phyloP scores from a whole-genome alignment of 1,140 invertebrate genomes.

The Drosophila kohkoa region DNA sequence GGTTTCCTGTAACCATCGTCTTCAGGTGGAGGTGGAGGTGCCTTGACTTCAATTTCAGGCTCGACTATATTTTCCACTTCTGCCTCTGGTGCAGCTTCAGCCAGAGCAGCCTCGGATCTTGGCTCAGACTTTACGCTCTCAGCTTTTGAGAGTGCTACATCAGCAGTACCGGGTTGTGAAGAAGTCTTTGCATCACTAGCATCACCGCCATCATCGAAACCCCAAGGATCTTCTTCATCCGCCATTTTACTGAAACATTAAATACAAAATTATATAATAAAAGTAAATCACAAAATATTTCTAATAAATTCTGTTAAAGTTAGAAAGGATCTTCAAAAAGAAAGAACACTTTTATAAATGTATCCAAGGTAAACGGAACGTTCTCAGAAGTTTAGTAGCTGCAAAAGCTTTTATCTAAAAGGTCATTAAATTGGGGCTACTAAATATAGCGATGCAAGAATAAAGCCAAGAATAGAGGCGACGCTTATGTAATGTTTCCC shows the following conservation, averaged over 20 bases:
- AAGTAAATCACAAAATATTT: neutral
- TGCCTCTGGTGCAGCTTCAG: conserved; percentile 21
- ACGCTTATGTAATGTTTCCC: conserved; percentile 3
- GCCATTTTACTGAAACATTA: conserved; percentile 66
- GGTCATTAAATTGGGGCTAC: conserved; percentile 15
- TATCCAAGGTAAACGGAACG: conserved; percentile 1
- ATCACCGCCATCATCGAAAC: conserved; percentile 69
- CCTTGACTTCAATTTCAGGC: conserved; percentile 80
- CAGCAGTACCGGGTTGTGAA: conserved; percentile 45
- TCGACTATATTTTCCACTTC: conserved; percentile 65
- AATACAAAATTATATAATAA: neutral
- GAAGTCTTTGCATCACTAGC: conserved; percentile 34
- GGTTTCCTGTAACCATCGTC: conserved; percentile 85
- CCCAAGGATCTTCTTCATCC: conserved; percentile 85
- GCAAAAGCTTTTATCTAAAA: conserved; percentile 4
- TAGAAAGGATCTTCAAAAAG: neutral
- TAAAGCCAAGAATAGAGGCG: conserved; percentile 1
- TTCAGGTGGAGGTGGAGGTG: conserved; percentile 87
- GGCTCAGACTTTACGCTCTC: conserved; percentile 77
- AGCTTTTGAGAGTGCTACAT: conserved; percentile 57
- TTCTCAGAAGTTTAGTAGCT: neutral
- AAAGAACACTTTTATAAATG: neutral
- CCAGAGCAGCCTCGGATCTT: conserved; percentile 53
- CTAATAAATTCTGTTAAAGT: no score
- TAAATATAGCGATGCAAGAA: neutral